Conservation (phyloP, 2,888 invertebrate genomes). For the Ganaspis brasiliensis region DNA sequence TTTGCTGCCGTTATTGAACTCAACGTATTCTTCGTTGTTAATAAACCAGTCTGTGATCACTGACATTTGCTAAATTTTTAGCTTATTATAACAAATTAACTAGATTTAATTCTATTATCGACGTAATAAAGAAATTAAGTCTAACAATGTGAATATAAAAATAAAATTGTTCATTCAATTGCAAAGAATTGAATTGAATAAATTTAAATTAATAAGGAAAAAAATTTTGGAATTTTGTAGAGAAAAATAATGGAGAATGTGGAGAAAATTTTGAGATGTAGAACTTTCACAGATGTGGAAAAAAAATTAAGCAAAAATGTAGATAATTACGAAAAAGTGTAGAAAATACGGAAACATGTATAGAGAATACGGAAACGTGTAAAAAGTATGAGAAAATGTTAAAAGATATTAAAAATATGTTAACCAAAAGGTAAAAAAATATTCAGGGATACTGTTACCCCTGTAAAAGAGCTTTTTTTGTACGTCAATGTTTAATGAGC, state of each 20-base stretch:
- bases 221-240: too few relatives aligned
- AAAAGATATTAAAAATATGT: too few relatives aligned
- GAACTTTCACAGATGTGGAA: too few relatives aligned
- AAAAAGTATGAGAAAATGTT: too few relatives aligned
- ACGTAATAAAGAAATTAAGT: background rate
- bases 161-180: constrained; percentile 16
- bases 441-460: background rate
- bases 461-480: background rate
- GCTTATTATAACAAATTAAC: constrained; percentile 9
- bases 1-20: constrained; percentile 89
- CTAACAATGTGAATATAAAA: constrained; percentile 7
- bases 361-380: too few relatives aligned
- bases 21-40: constrained; percentile 89
- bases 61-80: constrained; percentile 67
- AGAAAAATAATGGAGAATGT: too few relatives aligned
- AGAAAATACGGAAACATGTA: too few relatives aligned
- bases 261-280: too few relatives aligned
- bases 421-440: background rate
- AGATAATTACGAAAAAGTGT: too few relatives aligned
- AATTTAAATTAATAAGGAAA: too few relatives aligned
- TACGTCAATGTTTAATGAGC: background rate
- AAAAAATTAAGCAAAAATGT: too few relatives aligned
- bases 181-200: too few relatives aligned
- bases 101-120: constrained; percentile 15
- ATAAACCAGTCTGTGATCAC: constrained; percentile 87